Evolutionary conservation across 2,797 vertebrate species (phyloP).

Genomic region (Anguilla megastoma): DNA sequence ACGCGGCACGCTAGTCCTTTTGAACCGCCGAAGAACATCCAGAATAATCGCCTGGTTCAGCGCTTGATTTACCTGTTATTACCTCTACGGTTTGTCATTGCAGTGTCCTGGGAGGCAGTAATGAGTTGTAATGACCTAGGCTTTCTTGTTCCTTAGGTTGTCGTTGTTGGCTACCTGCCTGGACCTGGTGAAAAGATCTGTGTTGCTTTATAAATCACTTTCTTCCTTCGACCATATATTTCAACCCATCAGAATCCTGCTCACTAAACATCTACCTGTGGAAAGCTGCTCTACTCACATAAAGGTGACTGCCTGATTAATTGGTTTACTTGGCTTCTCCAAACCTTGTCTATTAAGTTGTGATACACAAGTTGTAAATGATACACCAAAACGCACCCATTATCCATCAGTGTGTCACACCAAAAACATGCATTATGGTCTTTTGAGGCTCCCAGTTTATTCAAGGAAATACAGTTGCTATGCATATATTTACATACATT

Average conservation of each 20-base stretch:
- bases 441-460: neutral
- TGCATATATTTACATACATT: neutral
- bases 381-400: neutral
- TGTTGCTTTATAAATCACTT: conserved; percentile 74
- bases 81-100: neutral
- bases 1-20: neutral
- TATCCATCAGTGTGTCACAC: neutral
- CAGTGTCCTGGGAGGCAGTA: neutral
- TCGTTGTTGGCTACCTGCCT: conserved; percentile 79
- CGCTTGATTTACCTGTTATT: neutral
- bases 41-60: neutral
- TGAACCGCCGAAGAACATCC: neutral
- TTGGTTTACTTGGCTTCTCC: neutral
- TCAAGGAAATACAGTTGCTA: neutral
- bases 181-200: conserved; percentile 79
- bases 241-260: conserved; percentile 74
- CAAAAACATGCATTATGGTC: neutral
- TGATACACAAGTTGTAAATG: neutral
- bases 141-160: conserved; percentile 68
- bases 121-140: neutral
- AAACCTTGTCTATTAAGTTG: neutral
- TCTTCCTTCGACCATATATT: conserved; percentile 74
- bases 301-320: conserved; percentile 69
- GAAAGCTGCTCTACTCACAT: conserved; percentile 68
- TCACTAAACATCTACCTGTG: conserved; percentile 68